Conservation (phyloP, 2,888 invertebrate species). For the Diabrotica balteata region DNA sequence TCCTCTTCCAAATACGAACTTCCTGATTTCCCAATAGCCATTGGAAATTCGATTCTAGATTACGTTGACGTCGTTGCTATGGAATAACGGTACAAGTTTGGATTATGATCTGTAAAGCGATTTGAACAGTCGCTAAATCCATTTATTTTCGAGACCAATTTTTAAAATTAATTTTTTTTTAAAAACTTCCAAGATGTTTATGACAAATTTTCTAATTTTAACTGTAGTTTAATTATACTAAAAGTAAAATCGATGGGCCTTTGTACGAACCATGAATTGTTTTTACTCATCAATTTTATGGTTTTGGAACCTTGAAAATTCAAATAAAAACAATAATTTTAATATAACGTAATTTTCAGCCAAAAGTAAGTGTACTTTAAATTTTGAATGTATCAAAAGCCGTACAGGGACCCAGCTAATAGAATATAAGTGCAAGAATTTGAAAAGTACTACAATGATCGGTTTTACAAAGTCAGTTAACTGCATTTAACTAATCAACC, state of each 20-base stretch:
- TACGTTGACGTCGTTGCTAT: slow-evolving; percentile 41
- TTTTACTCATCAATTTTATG: too few species aligned
- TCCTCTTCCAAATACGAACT: slow-evolving; percentile 49
- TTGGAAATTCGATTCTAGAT: slow-evolving; percentile 50
- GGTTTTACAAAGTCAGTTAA: too few species aligned
- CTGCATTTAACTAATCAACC: too few species aligned
- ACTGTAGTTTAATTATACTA: slow-evolving; percentile 1
- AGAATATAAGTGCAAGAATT: too few species aligned
- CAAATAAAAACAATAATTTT: too few species aligned
- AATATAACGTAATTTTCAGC: too few species aligned
- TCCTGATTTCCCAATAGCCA: slow-evolving; percentile 50
- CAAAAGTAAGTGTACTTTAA: too few species aligned
- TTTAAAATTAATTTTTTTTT: slow-evolving; percentile 11
- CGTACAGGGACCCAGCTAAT: too few species aligned
- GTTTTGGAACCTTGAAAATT: too few species aligned
- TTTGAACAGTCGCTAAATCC: slow-evolving; percentile 8
- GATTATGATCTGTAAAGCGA: slow-evolving; percentile 10
- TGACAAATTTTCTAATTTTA: slow-evolving; percentile 9
- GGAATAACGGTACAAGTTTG: slow-evolving; percentile 7
- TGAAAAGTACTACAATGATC: too few species aligned
- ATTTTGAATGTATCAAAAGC: too few species aligned
- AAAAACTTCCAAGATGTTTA: not conserved
- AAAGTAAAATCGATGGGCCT: not conserved
- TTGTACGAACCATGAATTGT: not conserved
- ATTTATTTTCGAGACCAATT: slow-evolving; percentile 25